Conservation (phyloP, 1,140 invertebrate genomes). For the Aphis craccivora region DNA sequence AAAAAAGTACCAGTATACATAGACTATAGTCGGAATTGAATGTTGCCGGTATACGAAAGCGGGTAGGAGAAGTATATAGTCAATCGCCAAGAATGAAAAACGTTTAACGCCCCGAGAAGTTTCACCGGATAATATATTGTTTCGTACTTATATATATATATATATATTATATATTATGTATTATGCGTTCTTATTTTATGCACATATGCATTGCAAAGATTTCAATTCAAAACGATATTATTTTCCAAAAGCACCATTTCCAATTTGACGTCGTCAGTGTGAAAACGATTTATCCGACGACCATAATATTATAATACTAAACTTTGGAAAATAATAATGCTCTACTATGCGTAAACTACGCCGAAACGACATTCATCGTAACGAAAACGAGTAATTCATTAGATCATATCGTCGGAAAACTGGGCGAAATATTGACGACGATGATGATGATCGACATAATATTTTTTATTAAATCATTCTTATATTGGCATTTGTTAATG, state of each 20-base stretch:
- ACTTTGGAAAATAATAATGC: not conserved
- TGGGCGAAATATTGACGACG: not conserved
- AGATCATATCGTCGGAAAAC: not conserved
- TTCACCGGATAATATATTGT: constrained; percentile 22
- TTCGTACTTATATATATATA: not conserved
- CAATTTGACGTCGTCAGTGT: not conserved
- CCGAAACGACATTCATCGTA: not conserved
- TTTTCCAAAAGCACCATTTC: not conserved
- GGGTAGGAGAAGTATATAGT: not conserved
- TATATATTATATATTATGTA: not conserved
- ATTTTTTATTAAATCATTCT: not conserved
- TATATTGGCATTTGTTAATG: not conserved
- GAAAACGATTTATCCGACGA: constrained; percentile 21
- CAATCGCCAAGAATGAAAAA: constrained; percentile 38
- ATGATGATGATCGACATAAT: not conserved
- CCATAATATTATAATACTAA: not conserved
- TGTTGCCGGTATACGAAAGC: not conserved
- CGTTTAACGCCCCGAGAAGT: constrained; percentile 50
- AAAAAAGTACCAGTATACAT: not conserved
- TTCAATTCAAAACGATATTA: constrained; percentile 24
- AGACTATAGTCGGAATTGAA: constrained; percentile 19
- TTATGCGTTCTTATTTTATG: not conserved
- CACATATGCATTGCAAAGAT: not conserved
- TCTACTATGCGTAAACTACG: not conserved
- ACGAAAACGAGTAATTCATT: not conserved